Evolutionary conservation across 2,797 vertebrate species (phyloP).

Genomic region (Propithecus perrieri): DNA sequence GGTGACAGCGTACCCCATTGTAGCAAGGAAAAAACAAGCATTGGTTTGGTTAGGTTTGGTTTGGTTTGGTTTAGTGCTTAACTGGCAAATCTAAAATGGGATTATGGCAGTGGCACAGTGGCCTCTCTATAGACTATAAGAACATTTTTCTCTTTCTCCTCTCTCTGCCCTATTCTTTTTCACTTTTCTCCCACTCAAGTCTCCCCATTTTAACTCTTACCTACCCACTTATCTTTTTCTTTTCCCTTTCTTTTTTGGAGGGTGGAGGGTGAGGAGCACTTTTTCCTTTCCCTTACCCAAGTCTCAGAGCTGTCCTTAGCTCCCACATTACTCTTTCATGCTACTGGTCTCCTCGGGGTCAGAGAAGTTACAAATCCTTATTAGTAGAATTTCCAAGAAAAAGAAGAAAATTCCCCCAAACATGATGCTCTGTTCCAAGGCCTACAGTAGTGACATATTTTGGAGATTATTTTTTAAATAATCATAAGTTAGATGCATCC

Average conservation of each 20-base stretch:
- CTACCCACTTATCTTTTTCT: neutral
- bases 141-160: neutral
- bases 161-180: neutral
- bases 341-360: neutral
- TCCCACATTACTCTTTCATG: neutral
- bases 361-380: neutral
- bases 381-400: neutral
- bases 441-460: neutral
- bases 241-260: neutral
- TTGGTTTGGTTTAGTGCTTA: constrained; percentile 33
- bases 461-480: neutral
- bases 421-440: neutral
- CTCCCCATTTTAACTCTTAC: neutral
- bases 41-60: neutral
- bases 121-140: neutral
- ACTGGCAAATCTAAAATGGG: constrained; percentile 27
- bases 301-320: neutral
- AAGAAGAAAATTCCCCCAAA: neutral
- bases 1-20: neutral
- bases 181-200: neutral
- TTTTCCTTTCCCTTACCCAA: constrained; percentile 4
- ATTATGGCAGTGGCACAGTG: neutral
- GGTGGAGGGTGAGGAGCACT: neutral
- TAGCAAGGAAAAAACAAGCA: constrained; percentile 13
- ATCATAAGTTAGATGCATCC: neutral